Percentiles rank a stretch among this genome's conserved stretches.
Conservation (phyloP, 2,797 vertebrate species). For the Ambastaia sidthimunki region DNA sequence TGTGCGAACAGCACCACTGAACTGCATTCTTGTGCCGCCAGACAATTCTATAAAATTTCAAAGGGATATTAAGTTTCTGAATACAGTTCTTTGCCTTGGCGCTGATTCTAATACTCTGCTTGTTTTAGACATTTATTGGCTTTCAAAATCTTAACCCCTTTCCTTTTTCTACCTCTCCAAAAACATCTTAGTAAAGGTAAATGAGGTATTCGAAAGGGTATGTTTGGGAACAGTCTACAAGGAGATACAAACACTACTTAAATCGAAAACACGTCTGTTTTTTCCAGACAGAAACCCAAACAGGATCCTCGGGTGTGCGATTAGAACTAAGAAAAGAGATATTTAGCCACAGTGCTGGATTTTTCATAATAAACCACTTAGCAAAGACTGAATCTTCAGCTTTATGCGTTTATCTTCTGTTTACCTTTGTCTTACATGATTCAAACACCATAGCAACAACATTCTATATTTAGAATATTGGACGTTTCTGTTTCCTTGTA, state of each 20-base stretch:
- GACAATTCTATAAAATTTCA: background rate
- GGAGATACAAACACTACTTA: background rate
- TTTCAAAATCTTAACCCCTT: background rate
- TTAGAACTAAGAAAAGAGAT: background rate
- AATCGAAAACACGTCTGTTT: background rate
- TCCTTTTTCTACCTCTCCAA: background rate
- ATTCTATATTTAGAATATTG: conserved; percentile 43
- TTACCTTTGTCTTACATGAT: conserved; percentile 24
- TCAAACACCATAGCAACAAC: conserved; percentile 38
- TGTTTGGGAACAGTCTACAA: background rate
- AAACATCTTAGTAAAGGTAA: background rate
- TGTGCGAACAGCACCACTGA: background rate
- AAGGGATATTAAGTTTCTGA: background rate
- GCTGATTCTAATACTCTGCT: background rate
- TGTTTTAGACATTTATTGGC: background rate
- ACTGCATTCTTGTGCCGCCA: background rate
- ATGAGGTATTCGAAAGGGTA: background rate
- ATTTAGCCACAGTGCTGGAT: background rate
- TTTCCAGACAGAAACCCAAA: background rate
- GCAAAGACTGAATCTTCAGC: background rate
- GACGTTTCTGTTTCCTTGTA: conserved; percentile 37
- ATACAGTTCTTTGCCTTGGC: too few species aligned
- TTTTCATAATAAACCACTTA: background rate
- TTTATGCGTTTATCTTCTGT: background rate
- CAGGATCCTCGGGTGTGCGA: background rate